A percentile compares a stretch with the other conserved stretches of the same genome.
Conservation (phyloP, 2,113 vertebrate genomes). For the Clarias gariepinus region DNA sequence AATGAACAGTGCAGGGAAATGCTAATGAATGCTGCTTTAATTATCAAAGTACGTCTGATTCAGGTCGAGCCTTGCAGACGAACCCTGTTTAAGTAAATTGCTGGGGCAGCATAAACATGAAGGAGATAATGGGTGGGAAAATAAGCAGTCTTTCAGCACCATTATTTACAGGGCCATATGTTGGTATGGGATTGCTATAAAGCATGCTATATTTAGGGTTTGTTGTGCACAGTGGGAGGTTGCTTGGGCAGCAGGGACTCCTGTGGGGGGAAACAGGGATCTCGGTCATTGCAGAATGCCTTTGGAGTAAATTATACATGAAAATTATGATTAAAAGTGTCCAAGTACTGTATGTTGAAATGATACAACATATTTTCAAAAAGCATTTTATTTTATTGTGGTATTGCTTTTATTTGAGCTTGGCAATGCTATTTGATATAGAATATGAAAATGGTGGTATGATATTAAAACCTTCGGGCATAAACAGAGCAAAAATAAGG, state of each 20-base stretch:
- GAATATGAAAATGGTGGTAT: neutral
- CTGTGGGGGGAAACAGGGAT: constrained; percentile 19
- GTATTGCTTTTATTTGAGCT: neutral
- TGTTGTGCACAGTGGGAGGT: constrained; percentile 56
- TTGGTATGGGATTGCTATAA: constrained; percentile 42
- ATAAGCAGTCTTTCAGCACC: constrained; percentile 57
- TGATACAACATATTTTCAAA: neutral
- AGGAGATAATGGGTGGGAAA: constrained; percentile 39
- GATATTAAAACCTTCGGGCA: neutral
- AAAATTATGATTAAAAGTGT: neutral
- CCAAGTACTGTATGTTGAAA: too few relatives aligned
- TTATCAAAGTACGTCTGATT: constrained; percentile 2
- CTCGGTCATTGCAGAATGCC: constrained; percentile 30
- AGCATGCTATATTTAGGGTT: constrained; percentile 68
- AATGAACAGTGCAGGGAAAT: neutral
- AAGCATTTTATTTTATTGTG: neutral
- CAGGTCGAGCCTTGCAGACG: neutral
- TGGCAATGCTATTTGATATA: too few relatives aligned
- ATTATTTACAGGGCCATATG: constrained; percentile 56
- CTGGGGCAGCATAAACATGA: constrained; percentile 45
- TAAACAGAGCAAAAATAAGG: neutral
- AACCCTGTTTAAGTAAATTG: constrained; percentile 27
- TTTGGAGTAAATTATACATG: constrained; percentile 30
- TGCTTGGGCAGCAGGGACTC: constrained; percentile 54
- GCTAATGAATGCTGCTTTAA: constrained; percentile 16